phyloP scores from a whole-genome alignment of 2,888 invertebrate species.

The Meghimatium bilineatum region DNA sequence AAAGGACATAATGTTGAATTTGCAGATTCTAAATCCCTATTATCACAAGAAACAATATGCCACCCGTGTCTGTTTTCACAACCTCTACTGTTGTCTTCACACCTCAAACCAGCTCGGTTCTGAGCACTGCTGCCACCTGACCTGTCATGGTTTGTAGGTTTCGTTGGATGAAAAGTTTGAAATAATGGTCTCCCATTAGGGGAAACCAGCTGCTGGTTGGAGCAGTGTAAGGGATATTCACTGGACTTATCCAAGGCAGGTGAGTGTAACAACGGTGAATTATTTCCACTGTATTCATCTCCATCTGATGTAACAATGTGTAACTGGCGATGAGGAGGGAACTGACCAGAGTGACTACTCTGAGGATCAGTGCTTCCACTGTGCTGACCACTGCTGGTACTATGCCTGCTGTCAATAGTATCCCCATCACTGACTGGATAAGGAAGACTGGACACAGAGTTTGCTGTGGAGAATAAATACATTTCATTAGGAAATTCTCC shows the following conservation, averaged over 20 bases:
- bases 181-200: slow-evolving; percentile 27
- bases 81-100: neutral
- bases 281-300: slow-evolving; percentile 9
- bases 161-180: slow-evolving; percentile 48
- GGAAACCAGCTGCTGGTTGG: slow-evolving; percentile 23
- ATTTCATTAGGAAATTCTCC: neutral
- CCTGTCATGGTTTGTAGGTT: slow-evolving; percentile 42
- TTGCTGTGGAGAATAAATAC: slow-evolving; percentile 7
- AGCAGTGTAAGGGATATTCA: neutral
- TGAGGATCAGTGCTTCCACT: slow-evolving; percentile 41
- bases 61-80: slow-evolving; percentile 11
- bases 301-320: slow-evolving; percentile 24
- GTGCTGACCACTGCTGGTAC: slow-evolving; percentile 62
- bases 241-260: slow-evolving; percentile 17
- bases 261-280: slow-evolving; percentile 22
- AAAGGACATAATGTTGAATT: neutral
- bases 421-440: slow-evolving; percentile 70
- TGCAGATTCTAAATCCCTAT: slow-evolving; percentile 23
- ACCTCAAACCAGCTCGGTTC: neutral
- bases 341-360: slow-evolving; percentile 39
- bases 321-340: slow-evolving; percentile 10
- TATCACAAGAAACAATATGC: slow-evolving; percentile 48
- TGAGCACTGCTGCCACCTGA: neutral
- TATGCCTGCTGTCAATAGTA: slow-evolving; percentile 70
- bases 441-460: slow-evolving; percentile 58